A percentile compares a stretch with the other conserved stretches of the same genome.
Evolutionary conservation across 2,113 vertebrate species (phyloP).

Genomic region (Heliornis fulica): DNA sequence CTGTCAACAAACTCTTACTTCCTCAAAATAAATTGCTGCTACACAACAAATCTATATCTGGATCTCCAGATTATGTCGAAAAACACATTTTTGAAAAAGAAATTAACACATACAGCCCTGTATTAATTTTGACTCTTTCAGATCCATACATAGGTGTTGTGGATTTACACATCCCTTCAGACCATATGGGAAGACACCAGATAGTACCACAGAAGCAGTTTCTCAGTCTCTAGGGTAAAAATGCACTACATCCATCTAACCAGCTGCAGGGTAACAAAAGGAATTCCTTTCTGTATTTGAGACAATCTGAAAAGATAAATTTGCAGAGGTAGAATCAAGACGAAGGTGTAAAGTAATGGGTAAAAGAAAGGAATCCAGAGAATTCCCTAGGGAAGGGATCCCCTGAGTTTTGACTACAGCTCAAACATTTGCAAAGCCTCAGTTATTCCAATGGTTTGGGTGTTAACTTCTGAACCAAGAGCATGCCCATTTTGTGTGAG

Average conservation of each 20-base stretch:
- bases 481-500: background rate
- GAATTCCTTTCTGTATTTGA: background rate
- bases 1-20: background rate
- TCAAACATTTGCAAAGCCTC: background rate
- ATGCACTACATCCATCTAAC: background rate
- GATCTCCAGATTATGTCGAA: background rate
- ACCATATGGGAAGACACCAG: background rate
- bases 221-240: background rate
- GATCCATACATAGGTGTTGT: background rate
- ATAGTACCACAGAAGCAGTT: background rate
- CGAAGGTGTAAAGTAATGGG: slow-evolving; percentile 30
- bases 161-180: background rate
- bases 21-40: background rate
- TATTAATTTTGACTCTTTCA: background rate
- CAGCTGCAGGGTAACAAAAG: background rate
- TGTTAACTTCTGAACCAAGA: background rate
- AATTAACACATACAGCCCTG: background rate
- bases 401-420: background rate
- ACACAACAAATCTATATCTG: background rate
- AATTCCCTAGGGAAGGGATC: background rate
- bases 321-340: background rate
- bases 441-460: background rate
- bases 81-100: background rate
- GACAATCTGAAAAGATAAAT: slow-evolving; percentile 4
- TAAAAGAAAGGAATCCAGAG: background rate